These are phyloP conservation scores for Protodeltote pygarga DNA, from an alignment of 2,888 invertebrate species.

Conservation along the genomic window DNA sequence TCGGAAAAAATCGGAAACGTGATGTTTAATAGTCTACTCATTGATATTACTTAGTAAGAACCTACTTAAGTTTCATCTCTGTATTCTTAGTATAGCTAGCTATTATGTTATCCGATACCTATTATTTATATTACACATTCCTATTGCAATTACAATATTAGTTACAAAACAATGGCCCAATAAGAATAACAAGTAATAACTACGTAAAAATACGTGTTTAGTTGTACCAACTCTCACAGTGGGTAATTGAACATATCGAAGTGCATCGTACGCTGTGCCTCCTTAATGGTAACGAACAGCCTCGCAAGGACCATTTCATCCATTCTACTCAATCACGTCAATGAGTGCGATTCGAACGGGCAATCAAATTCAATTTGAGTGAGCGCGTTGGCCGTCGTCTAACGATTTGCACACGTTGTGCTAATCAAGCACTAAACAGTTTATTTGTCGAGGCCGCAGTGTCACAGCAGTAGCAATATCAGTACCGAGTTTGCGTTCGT, in stretches of 20 bases:
- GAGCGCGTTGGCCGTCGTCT: slow-evolving; percentile 50
- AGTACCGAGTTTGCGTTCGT: slow-evolving; percentile 63
- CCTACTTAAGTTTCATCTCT: too few relatives aligned
- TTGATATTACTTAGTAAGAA: too few relatives aligned
- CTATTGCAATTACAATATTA: slow-evolving; percentile 12
- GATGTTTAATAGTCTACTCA: too few relatives aligned
- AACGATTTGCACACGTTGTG: slow-evolving; percentile 81
- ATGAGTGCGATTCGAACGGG: slow-evolving; percentile 67
- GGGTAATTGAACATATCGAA: slow-evolving; percentile 43
- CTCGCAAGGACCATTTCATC: slow-evolving; percentile 73
- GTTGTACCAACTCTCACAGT: slow-evolving; percentile 28
- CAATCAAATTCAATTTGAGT: slow-evolving; percentile 81
- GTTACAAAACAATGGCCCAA: slow-evolving; percentile 19
- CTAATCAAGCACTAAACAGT: slow-evolving; percentile 84
- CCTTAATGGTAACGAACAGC: slow-evolving; percentile 65
- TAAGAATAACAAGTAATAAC: slow-evolving; percentile 24
- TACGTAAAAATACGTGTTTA: slow-evolving; percentile 44
- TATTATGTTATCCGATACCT: not conserved
- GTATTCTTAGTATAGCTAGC: not conserved
- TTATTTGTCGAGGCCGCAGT: slow-evolving; percentile 69
- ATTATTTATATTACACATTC: slow-evolving; percentile 14
- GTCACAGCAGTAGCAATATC: slow-evolving; percentile 58
- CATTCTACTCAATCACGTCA: slow-evolving; percentile 79
- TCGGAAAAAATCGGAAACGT: too few relatives aligned
- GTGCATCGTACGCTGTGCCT: slow-evolving; percentile 44